Conservation (phyloP, 2,797 vertebrate species). For the Etheostoma perlongum region DNA sequence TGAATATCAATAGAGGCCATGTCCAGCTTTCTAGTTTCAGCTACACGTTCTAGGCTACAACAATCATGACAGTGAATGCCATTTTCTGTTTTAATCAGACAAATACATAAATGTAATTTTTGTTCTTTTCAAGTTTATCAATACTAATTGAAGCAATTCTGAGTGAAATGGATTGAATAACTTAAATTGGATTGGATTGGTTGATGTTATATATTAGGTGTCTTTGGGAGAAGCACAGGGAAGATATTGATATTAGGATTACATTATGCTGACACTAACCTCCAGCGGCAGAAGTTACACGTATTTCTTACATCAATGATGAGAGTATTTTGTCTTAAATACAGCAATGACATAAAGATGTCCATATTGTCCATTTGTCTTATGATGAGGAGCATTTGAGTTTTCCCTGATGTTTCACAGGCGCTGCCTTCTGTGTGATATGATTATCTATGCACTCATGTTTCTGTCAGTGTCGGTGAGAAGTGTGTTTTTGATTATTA, state of each 20-base stretch:
- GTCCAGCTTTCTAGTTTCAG: conserved; percentile 16
- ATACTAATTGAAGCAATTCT: neutral
- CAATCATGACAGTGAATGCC: neutral
- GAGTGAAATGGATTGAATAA: conserved; percentile 1
- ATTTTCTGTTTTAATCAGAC: conserved; percentile 1
- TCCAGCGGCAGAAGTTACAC: conserved; percentile 10
- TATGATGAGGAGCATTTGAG: neutral
- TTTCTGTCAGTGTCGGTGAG: conserved; percentile 36
- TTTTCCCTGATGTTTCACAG: conserved; percentile 22
- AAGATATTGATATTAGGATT: conserved; percentile 3
- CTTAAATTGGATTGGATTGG: neutral
- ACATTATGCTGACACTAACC: conserved; percentile 9
- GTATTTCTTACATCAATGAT: neutral
- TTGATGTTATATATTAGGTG: neutral
- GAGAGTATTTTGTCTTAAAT: conserved; percentile 23
- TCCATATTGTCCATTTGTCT: neutral
- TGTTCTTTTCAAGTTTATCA: neutral
- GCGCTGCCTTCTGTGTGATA: conserved; percentile 38
- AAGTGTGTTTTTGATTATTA: conserved; percentile 52
- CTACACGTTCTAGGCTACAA: neutral
- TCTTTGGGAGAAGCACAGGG: conserved; percentile 5
- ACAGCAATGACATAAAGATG: neutral
- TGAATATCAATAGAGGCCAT: neutral
- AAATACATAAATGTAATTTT: neutral
- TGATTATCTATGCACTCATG: conserved; percentile 65